These are phyloP conservation scores for Pecten maximus DNA, from an alignment of 2,888 invertebrate species.

Conservation along the genomic window DNA sequence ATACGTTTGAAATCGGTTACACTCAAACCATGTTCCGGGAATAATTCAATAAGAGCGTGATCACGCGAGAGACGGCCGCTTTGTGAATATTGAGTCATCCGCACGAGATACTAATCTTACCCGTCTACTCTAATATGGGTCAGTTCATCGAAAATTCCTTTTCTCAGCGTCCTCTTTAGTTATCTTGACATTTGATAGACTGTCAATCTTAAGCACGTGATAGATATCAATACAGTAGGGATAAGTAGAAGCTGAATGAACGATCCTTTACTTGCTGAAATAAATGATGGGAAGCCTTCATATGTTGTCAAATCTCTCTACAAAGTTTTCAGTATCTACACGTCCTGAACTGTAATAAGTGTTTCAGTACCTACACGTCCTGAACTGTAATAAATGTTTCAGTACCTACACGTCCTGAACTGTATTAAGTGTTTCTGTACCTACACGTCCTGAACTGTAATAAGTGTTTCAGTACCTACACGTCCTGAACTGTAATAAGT, in stretches of 20 bases:
- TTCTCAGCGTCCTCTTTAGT: background rate
- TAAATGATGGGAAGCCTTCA: background rate
- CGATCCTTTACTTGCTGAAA: background rate
- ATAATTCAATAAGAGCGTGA: background rate
- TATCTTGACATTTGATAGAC: slow-evolving; percentile 22
- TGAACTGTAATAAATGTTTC: no score
- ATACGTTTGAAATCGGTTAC: slow-evolving; percentile 6
- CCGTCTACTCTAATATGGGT: background rate
- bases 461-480: no score
- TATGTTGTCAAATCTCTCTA: background rate
- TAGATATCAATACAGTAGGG: background rate
- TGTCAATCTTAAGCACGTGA: background rate
- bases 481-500: no score
- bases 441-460: no score
- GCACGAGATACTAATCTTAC: background rate
- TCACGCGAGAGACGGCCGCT: background rate
- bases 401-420: no score
- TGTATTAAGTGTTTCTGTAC: no score
- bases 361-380: no score
- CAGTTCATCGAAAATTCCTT: background rate
- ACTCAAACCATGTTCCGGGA: background rate
- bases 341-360: no score
- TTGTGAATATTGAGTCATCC: slow-evolving; percentile 2
- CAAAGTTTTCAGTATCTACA: no score
- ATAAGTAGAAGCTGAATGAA: background rate